phyloP scores from a whole-genome alignment of 2,888 invertebrate genomes.

The Biston stratarius region DNA sequence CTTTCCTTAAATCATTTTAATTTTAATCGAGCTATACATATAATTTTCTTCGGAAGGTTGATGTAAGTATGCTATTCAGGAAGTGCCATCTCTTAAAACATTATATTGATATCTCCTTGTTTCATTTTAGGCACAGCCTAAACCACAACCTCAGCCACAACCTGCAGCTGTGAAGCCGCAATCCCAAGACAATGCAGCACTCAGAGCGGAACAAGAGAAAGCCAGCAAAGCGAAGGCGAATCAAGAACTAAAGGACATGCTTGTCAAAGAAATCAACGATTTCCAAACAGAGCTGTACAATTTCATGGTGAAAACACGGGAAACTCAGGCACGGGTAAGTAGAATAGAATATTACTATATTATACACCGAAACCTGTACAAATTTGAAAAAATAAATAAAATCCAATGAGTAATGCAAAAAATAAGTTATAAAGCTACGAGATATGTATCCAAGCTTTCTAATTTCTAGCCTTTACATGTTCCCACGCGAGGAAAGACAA shows the following conservation, averaged over 20 bases:
- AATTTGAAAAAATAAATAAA: too few species aligned
- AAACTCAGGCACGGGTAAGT: constrained; percentile 85
- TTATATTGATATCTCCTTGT: not conserved
- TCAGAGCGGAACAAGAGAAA: constrained; percentile 73
- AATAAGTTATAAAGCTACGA: too few species aligned
- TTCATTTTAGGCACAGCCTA: constrained; percentile 45
- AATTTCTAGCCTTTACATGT: too few species aligned
- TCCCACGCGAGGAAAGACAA: too few species aligned
- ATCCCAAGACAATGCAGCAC: constrained; percentile 62
- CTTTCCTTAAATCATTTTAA: too few species aligned
- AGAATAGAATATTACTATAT: not conserved
- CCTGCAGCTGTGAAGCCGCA: constrained; percentile 18
- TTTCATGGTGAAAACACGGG: constrained; percentile 83
- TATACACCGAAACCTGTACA: too few species aligned
- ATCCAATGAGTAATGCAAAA: too few species aligned
- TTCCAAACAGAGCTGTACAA: constrained; percentile 89
- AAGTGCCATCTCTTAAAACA: too few species aligned
- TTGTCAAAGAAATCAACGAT: constrained; percentile 87
- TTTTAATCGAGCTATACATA: too few species aligned
- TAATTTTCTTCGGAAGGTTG: too few species aligned
- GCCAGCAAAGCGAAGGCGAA: constrained; percentile 68
- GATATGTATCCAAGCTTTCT: too few species aligned
- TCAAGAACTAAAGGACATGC: constrained; percentile 86
- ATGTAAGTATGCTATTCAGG: too few species aligned
- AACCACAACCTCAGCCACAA: constrained; percentile 42